Evolutionary conservation across 2,888 invertebrate genomes (phyloP).

Genomic region (Cephus sareptanus): DNA sequence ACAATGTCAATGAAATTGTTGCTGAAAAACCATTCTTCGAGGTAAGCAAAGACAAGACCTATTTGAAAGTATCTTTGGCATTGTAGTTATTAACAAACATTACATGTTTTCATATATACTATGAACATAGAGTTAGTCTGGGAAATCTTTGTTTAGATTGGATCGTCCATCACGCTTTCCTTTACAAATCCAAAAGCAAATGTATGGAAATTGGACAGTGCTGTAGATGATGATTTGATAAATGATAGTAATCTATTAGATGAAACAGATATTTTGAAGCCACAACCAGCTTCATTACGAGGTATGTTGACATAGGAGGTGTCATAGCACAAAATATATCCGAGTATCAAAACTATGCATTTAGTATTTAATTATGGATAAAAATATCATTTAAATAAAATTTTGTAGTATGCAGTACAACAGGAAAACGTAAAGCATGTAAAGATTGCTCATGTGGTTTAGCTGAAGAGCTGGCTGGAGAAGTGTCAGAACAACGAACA

Average conservation of each 20-base stretch:
- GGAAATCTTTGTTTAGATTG: slow-evolving; percentile 62
- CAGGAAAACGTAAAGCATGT: slow-evolving; percentile 94
- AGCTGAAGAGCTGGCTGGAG: slow-evolving; percentile 88
- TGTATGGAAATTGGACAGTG: slow-evolving; percentile 84
- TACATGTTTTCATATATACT: not conserved
- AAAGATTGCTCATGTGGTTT: slow-evolving; percentile 98
- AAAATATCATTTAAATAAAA: not conserved
- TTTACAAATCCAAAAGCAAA: slow-evolving; percentile 63
- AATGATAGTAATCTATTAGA: slow-evolving; percentile 90
- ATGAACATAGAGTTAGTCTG: slow-evolving; percentile 3
- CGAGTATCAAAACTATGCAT: not conserved
- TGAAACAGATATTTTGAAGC: slow-evolving; percentile 89
- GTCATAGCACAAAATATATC: not conserved
- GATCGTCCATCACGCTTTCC: slow-evolving; percentile 72
- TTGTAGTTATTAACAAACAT: slow-evolving; percentile 69
- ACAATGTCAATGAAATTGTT: slow-evolving; percentile 43
- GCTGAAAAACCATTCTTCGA: slow-evolving; percentile 57
- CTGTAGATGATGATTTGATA: slow-evolving; percentile 82
- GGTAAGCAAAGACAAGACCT: slow-evolving; percentile 23
- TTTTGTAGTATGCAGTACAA: slow-evolving; percentile 80
- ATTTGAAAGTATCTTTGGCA: slow-evolving; percentile 73
- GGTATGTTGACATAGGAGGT: slow-evolving; percentile 67
- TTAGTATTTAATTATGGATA: not conserved
- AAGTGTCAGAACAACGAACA: slow-evolving; percentile 67
- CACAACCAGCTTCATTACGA: slow-evolving; percentile 84